These are phyloP conservation scores for Nemoura dubitans DNA, from an alignment of 2,888 invertebrate species.

Conservation along the genomic window DNA sequence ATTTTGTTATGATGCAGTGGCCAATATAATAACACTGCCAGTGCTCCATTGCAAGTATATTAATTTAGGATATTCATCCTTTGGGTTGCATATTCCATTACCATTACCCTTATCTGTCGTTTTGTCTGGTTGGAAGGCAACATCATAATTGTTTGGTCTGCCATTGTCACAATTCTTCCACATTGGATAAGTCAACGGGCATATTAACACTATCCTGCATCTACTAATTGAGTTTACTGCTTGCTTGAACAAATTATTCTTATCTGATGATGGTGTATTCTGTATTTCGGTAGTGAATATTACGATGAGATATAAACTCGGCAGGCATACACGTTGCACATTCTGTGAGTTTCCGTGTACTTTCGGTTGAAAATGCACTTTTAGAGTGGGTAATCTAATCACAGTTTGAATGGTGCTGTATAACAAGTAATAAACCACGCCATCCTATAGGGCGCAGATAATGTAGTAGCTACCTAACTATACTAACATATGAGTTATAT, in stretches of 20 bases:
- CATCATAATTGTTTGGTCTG: too few relatives aligned
- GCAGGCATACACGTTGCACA: not conserved
- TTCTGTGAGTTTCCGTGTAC: not conserved
- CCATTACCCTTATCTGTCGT: too few relatives aligned
- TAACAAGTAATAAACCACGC: not conserved
- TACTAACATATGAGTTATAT: not conserved
- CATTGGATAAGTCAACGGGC: not conserved
- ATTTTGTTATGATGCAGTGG: too few relatives aligned
- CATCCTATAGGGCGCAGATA: not conserved
- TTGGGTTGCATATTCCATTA: too few relatives aligned
- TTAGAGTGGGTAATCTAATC: not conserved
- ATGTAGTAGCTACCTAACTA: not conserved
- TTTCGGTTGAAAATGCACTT: not conserved
- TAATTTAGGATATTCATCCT: too few relatives aligned
- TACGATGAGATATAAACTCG: not conserved
- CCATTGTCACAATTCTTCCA: not conserved
- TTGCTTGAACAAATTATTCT: not conserved
- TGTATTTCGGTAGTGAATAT: not conserved
- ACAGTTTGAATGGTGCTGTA: not conserved
- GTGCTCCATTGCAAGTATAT: too few relatives aligned
- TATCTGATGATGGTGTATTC: not conserved
- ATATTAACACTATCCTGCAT: not conserved
- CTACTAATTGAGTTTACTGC: not conserved
- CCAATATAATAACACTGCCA: too few relatives aligned
- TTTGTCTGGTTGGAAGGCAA: too few relatives aligned